Percentiles rank a stretch among this genome's conserved stretches.
phyloP scores from a whole-genome alignment of 2,888 invertebrate genomes.

The Ligdia adustata region DNA sequence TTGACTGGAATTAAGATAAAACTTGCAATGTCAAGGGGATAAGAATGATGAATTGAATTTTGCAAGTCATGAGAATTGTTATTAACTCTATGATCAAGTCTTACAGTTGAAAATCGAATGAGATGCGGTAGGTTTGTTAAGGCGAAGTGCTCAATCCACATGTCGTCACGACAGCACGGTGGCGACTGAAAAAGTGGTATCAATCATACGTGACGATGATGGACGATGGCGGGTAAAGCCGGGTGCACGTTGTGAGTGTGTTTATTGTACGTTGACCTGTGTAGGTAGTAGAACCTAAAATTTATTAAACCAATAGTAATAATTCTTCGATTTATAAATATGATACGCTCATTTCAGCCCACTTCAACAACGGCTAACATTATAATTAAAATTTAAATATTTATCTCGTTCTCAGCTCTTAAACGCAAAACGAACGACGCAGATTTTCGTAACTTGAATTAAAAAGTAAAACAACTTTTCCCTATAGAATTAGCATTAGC shows the following conservation, averaged over 20 bases:
- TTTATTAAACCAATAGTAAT: no score
- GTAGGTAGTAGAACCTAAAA: no score
- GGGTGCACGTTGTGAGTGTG: constrained; percentile 36
- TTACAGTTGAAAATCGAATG: constrained; percentile 19
- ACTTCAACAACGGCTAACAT: no score
- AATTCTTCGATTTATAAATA: no score
- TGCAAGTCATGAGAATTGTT: neutral
- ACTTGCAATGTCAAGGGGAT: constrained; percentile 10
- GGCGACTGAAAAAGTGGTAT: constrained; percentile 69
- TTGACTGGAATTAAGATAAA: constrained; percentile 1
- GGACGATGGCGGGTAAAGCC: constrained; percentile 45
- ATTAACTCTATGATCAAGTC: neutral
- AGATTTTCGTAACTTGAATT: no score
- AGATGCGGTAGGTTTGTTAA: constrained; percentile 37
- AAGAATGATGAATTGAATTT: constrained; percentile 31
- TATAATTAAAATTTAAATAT: no score
- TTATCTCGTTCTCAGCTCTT: no score
- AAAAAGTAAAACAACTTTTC: no score
- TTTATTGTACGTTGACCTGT: constrained; percentile 31
- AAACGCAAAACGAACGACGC: no score
- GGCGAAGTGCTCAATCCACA: constrained; percentile 56
- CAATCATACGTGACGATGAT: constrained; percentile 78
- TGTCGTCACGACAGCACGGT: constrained; percentile 47
- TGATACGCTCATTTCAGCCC: no score
- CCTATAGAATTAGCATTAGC: no score